Percentiles rank a stretch among this genome's conserved stretches.
phyloP scores from a whole-genome alignment of 2,888 invertebrate genomes.

The Stenoptilia bipunctidactyla region DNA sequence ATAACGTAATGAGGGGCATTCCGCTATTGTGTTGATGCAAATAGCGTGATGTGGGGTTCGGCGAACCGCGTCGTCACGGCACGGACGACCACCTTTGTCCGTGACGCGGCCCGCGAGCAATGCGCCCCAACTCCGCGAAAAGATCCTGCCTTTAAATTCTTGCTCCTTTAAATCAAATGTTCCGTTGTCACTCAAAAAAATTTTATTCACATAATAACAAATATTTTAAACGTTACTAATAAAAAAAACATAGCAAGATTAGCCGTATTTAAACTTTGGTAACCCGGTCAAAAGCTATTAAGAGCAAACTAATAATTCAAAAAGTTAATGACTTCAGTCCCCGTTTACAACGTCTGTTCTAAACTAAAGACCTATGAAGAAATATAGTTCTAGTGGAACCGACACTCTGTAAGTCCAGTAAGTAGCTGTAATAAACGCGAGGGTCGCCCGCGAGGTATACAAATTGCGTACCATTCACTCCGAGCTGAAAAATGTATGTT shows the following conservation, averaged over 20 bases:
- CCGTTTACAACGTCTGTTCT: background rate
- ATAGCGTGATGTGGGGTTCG: background rate
- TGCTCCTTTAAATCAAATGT: too few species aligned
- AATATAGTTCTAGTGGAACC: background rate
- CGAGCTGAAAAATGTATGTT: slow-evolving; percentile 41
- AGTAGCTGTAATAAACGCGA: too few species aligned
- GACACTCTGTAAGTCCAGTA: too few species aligned
- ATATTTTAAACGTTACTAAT: too few species aligned
- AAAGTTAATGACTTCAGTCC: background rate
- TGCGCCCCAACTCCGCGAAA: too few species aligned
- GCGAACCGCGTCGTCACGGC: background rate
- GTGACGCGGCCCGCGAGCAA: background rate
- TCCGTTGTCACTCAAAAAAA: too few species aligned
- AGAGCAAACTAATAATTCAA: background rate
- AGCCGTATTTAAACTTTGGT: too few species aligned
- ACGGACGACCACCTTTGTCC: background rate
- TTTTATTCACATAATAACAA: too few species aligned
- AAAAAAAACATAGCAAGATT: too few species aligned
- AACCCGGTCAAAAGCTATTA: too few species aligned
- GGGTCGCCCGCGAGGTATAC: slow-evolving; percentile 18
- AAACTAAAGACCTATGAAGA: background rate
- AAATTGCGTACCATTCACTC: slow-evolving; percentile 39
- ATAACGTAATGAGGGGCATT: background rate
- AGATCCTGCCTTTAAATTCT: too few species aligned
- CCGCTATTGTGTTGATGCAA: background rate